Evolutionary conservation across 2,113 vertebrate species (phyloP), one percentile per base, ranked within the genome.

Genomic region (Gambusia affinis): DNA sequence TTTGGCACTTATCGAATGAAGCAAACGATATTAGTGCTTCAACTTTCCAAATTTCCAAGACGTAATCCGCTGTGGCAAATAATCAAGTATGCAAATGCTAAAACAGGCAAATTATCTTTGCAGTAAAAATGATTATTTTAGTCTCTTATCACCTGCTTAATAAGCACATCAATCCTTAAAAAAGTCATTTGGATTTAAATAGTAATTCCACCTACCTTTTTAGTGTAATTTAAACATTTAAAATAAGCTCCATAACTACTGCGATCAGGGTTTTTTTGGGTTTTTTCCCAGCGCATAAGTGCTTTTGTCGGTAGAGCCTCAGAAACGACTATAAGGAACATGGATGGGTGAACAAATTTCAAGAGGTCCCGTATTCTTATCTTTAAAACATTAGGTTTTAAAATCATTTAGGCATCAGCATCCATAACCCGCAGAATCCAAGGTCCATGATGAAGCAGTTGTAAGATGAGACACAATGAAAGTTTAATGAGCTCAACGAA

Each of bases 401-500:
- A n/a, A 57, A 54, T 79, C n/a, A 12, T 69, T 65, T 17, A 54
- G n/a, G 62, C 63, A 60, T 19, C 30, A 61, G 65, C 19, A 27
- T 76, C 61, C 15, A 64, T 54, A 72, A 70, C 64, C 22, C 30
- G 39, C 33, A 60, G 37, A 70, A 44, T 47, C n/a, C 24, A 27
- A 78, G 73, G 24, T 73, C 39, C n/a, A 70, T 19, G 62, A 63
- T 74, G 67, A 71, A 70, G 62, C 44, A 42, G 72, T 57, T 60
- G 64, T 64, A 69, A 85, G 70, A 82, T 73, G 77, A 80, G 70
- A 73, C 27, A 12, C 69, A 44, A 90, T 86, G 67, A 85, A 85
- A 84, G 42, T 80, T 88, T 82, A 87, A 89, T 89, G 84, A 87
- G 67, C 1, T 65, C 66, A 70, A 76, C 22, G 33, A 61, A 73